Percentiles rank a stretch among this genome's conserved stretches.
phyloP scores from a whole-genome alignment of 2,888 invertebrate genomes.

The Linhomoeus sp. region DNA sequence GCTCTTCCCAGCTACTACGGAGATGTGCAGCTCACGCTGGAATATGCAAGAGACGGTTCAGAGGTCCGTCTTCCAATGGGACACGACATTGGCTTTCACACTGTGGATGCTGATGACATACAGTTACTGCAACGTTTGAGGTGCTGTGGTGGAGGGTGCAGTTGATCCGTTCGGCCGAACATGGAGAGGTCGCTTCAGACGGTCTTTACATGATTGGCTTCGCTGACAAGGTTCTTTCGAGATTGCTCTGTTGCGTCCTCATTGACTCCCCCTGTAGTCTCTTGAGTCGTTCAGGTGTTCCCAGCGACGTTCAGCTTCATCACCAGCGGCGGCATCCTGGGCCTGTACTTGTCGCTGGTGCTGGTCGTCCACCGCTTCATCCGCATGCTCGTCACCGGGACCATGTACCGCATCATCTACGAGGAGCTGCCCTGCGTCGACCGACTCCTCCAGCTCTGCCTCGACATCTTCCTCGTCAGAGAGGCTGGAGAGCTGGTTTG shows the following conservation, averaged over 20 bases:
- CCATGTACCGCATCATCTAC: slow-evolving; percentile 47
- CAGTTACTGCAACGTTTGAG: too few relatives aligned
- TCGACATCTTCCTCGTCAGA: slow-evolving; percentile 48
- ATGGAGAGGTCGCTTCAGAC: slow-evolving; percentile 7
- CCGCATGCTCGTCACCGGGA: slow-evolving; percentile 64
- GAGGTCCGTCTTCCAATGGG: too few relatives aligned
- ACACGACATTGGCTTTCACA: too few relatives aligned
- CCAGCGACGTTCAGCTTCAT: slow-evolving; percentile 13
- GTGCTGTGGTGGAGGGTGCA: too few relatives aligned
- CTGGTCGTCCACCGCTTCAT: slow-evolving; percentile 72
- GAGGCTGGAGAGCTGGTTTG: slow-evolving; percentile 72
- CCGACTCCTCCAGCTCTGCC: slow-evolving; percentile 34
- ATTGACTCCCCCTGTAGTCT: too few relatives aligned
- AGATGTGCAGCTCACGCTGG: too few relatives aligned
- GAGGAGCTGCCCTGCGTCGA: slow-evolving; percentile 39
- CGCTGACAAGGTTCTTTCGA: slow-evolving; percentile 10
- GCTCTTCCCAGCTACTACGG: too few relatives aligned
- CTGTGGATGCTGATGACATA: too few relatives aligned
- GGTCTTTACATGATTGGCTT: slow-evolving; percentile 9
- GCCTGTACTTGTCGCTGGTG: slow-evolving; percentile 84
- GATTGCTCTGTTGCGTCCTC: too few relatives aligned
- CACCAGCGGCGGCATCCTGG: slow-evolving; percentile 13
- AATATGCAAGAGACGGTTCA: too few relatives aligned
- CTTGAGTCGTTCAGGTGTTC: too few relatives aligned
- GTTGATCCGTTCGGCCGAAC: slow-evolving; percentile 4